phyloP scores from a whole-genome alignment of 2,888 invertebrate genomes.

The Rosalia funebris region DNA sequence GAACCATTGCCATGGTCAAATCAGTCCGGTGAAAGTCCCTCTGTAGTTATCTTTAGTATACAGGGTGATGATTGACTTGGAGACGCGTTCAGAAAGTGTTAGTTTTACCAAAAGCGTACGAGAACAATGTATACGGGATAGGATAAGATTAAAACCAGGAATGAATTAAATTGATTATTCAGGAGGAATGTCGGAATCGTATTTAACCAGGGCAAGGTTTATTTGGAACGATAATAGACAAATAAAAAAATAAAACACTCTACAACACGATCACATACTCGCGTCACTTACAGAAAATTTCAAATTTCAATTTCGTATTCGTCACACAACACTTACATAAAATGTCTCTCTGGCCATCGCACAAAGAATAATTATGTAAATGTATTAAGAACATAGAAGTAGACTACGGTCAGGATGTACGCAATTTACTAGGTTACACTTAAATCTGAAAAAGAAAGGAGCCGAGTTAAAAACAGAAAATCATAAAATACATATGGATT shows the following conservation, averaged over 20 bases:
- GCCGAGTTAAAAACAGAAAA: slow-evolving; percentile 2
- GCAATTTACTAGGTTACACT: slow-evolving; percentile 18
- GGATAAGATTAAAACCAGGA: no score
- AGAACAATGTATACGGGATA: no score
- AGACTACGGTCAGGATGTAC: slow-evolving; percentile 18
- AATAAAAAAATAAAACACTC: slow-evolving; percentile 11
- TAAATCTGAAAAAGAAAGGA: slow-evolving; percentile 12
- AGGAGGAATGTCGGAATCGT: background rate
- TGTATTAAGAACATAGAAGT: slow-evolving; percentile 17
- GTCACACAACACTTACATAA: slow-evolving; percentile 14
- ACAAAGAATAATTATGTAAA: slow-evolving; percentile 21
- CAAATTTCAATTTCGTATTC: slow-evolving; percentile 16
- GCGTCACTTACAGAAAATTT: slow-evolving; percentile 10
- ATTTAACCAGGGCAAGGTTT: slow-evolving; percentile 12
- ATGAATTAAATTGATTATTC: no score
- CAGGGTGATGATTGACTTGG: no score
- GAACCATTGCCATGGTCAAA: slow-evolving; percentile 9
- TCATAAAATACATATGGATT: no score
- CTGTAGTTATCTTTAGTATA: no score
- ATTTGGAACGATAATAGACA: slow-evolving; percentile 15
- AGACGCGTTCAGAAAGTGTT: no score
- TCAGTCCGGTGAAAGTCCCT: background rate
- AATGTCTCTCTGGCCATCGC: slow-evolving; percentile 6
- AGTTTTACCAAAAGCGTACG: no score
- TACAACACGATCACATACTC: slow-evolving; percentile 13